These are phyloP conservation scores for Taphrorychus bicolor DNA, from an alignment of 2,888 invertebrate species.

Conservation along the genomic window DNA sequence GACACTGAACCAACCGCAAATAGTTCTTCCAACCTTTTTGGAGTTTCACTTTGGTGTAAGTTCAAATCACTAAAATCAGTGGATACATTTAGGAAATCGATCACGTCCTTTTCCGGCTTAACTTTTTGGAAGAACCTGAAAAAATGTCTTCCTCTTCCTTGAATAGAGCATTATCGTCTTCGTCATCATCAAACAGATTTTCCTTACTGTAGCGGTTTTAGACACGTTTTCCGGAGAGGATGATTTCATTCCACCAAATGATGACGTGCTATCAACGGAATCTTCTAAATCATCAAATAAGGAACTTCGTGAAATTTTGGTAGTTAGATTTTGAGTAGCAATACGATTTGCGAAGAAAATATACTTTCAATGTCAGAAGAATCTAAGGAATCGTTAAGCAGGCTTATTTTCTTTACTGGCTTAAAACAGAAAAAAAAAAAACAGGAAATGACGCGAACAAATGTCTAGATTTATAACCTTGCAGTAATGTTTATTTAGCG, in stretches of 20 bases:
- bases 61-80: slow-evolving; percentile 47
- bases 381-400: slow-evolving; percentile 35
- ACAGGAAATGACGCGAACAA: no score
- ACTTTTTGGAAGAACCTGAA: slow-evolving; percentile 1
- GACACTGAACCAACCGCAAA: no score
- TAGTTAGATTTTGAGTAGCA: neutral
- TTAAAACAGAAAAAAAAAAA: no score
- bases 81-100: neutral
- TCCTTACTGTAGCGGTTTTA: slow-evolving; percentile 18
- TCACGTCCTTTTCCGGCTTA: neutral
- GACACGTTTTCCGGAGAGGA: no score
- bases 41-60: slow-evolving; percentile 23
- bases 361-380: slow-evolving; percentile 18
- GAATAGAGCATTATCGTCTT: slow-evolving; percentile 36
- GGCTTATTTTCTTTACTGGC: slow-evolving; percentile 14
- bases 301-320: slow-evolving; percentile 11
- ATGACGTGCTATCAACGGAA: neutral
- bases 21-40: neutral
- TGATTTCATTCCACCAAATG: neutral
- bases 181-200: slow-evolving; percentile 44
- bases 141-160: slow-evolving; percentile 45
- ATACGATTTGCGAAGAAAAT: neutral
- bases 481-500: no score
- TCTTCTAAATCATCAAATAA: slow-evolving; percentile 25
- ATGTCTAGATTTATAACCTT: no score